Evolutionary conservation across 1,140 invertebrate species (phyloP).

Genomic region (Aphaenogaster floridana): DNA sequence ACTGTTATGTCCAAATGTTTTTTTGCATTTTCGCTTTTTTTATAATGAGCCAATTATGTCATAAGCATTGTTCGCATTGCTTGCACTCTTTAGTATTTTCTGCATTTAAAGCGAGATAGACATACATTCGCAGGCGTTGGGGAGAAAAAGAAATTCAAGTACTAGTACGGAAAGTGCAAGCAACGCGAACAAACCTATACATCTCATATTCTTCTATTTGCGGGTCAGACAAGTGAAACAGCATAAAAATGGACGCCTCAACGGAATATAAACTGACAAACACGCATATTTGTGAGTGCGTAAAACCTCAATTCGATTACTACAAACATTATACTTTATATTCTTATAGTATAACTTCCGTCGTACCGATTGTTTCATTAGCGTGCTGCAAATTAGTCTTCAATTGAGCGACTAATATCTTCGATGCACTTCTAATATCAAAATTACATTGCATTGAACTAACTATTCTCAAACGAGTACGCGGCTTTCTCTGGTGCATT

Average conservation of each 20-base stretch:
- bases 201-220: background rate
- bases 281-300: background rate
- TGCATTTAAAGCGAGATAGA: no score
- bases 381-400: background rate
- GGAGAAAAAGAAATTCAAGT: no score
- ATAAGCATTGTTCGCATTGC: no score
- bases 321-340: background rate
- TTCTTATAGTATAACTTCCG: background rate
- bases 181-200: no score
- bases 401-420: background rate
- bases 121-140: no score
- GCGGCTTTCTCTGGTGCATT: background rate
- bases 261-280: background rate
- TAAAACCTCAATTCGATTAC: background rate
- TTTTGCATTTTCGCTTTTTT: background rate
- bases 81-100: no score
- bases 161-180: no score
- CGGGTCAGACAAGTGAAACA: background rate
- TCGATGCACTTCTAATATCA: background rate
- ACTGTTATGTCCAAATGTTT: background rate
- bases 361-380: background rate
- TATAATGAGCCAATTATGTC: background rate
- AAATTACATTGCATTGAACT: constrained; percentile 17
- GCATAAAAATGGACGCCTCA: background rate
- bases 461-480: background rate